A percentile compares a stretch with the other conserved stretches of the same genome.
Conservation (phyloP, 2,113 vertebrate species). For the Bujurquina vittata region DNA sequence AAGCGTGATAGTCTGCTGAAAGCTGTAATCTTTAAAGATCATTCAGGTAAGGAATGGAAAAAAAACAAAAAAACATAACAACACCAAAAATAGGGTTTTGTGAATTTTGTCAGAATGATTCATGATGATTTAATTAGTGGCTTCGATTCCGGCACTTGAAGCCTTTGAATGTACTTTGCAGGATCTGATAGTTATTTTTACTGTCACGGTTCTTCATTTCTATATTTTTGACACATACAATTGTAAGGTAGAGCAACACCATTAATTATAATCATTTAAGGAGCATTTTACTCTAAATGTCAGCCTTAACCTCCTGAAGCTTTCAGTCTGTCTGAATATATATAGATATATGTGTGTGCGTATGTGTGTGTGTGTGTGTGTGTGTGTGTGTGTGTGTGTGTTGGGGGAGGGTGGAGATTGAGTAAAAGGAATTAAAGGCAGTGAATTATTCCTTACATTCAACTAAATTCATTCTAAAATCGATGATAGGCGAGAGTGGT, state of each 20-base stretch:
- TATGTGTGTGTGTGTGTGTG: neutral
- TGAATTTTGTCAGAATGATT: neutral
- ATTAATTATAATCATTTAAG: slow-evolving; percentile 1
- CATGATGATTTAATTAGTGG: neutral
- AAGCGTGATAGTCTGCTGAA: neutral
- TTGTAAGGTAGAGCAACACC: neutral
- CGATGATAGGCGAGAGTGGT: slow-evolving; percentile 2
- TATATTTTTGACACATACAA: neutral
- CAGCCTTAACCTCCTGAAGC: neutral
- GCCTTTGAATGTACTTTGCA: neutral
- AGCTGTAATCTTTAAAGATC: neutral
- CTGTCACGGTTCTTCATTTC: neutral
- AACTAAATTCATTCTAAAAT: slow-evolving; percentile 12
- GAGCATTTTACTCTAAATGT: neutral
- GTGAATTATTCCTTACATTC: slow-evolving; percentile 27
- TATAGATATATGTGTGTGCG: too few relatives aligned
- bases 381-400: neutral
- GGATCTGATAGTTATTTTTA: slow-evolving; percentile 2
- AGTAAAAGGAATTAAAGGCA: slow-evolving; percentile 1
- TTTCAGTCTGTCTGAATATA: neutral
- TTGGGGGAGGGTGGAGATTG: neutral
- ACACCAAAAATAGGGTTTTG: neutral
- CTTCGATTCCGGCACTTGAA: neutral
- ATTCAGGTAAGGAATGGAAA: neutral
- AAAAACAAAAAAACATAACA: neutral